These are phyloP conservation scores for Cerceris ruficornis DNA, from an alignment of 2,888 invertebrate genomes.

Conservation along the genomic window DNA sequence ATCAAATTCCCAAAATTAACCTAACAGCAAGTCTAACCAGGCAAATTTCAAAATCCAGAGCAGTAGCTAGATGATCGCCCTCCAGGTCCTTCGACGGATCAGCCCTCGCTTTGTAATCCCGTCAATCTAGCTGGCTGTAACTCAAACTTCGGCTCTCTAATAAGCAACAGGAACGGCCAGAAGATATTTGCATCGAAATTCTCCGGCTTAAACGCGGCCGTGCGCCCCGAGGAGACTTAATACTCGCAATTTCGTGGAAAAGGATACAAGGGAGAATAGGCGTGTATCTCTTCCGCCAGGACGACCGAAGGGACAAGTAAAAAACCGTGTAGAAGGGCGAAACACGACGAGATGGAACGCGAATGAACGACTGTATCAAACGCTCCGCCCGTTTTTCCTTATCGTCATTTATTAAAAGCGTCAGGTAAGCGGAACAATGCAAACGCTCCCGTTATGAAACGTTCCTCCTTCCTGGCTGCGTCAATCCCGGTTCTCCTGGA, in stretches of 20 bases:
- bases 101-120: no score
- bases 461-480: constrained; percentile 13
- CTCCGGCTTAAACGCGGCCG: background rate
- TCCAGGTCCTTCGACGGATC: no score
- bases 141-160: background rate
- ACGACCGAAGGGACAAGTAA: no score
- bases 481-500: no score
- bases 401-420: constrained; percentile 52
- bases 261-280: no score
- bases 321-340: no score
- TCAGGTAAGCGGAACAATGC: constrained; percentile 51
- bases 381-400: constrained; percentile 27
- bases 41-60: no score
- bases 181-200: constrained; percentile 23
- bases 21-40: no score
- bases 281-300: no score
- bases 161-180: constrained; percentile 13
- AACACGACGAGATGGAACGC: background rate
- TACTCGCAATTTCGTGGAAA: constrained; percentile 29
- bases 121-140: background rate
- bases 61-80: no score
- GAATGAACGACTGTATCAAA: constrained; percentile 30
- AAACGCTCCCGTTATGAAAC: constrained; percentile 47
- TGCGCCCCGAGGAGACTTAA: constrained; percentile 21
- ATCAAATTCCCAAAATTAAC: no score